These are phyloP conservation scores for Oxyruncus cristatus DNA, from an alignment of 2,113 vertebrate genomes.

Conservation along the genomic window DNA sequence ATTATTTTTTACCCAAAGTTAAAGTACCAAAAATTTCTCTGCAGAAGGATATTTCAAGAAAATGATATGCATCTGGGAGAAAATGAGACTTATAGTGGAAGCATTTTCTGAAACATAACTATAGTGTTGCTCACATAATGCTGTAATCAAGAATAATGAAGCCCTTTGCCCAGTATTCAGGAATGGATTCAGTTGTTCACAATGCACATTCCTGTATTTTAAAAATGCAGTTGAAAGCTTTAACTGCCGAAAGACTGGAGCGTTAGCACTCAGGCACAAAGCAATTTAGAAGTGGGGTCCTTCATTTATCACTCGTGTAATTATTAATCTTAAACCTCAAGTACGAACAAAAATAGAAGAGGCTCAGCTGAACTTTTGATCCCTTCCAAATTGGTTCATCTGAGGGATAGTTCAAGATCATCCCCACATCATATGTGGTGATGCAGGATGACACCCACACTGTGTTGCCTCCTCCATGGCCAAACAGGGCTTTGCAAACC, in stretches of 20 bases:
- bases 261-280: background rate
- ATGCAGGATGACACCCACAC: background rate
- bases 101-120: slow-evolving; percentile 22
- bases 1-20: background rate
- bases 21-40: background rate
- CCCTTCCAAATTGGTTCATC: background rate
- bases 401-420: background rate
- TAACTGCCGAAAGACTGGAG: background rate
- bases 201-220: background rate
- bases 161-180: background rate
- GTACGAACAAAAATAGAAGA: background rate
- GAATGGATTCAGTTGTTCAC: background rate
- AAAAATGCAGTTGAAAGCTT: background rate
- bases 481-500: background rate
- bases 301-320: background rate
- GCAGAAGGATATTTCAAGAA: slow-evolving; percentile 5
- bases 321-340: background rate
- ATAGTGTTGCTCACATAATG: background rate
- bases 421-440: fast-evolving
- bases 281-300: background rate
- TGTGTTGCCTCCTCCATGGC: fast-evolving
- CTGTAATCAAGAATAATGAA: slow-evolving; percentile 28
- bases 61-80: background rate
- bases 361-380: background rate
- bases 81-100: slow-evolving; percentile 3